These are phyloP conservation scores for Pollimyrus isidori DNA, from an alignment of 2,113 vertebrate species.

Conservation along the genomic window DNA sequence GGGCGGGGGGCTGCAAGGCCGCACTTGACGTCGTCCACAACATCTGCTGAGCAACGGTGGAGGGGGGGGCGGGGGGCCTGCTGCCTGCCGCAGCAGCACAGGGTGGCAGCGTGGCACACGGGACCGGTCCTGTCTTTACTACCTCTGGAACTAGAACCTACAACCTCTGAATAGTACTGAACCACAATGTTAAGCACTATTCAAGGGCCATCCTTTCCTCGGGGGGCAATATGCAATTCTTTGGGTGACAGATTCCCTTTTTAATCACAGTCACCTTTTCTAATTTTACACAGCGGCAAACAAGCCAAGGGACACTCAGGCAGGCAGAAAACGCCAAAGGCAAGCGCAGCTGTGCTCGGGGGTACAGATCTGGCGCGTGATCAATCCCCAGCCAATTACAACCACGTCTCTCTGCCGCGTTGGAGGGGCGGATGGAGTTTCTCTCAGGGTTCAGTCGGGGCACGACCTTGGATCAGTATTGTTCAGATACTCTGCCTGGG, in stretches of 20 bases:
- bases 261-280: not conserved
- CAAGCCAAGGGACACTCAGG: not conserved
- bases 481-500: not conserved
- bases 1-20: not conserved
- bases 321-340: not conserved
- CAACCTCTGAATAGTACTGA: not conserved
- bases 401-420: not conserved
- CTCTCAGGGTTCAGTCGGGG: not conserved
- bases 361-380: not conserved
- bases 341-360: not conserved
- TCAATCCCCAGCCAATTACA: not conserved
- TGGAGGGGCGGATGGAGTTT: not conserved
- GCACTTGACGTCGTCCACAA: not conserved
- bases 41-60: constrained; percentile 18
- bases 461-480: not conserved
- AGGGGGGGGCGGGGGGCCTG: not conserved
- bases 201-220: not conserved
- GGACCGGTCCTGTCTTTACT: not conserved
- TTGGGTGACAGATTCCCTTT: not conserved
- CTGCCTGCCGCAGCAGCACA: not conserved
- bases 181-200: not conserved
- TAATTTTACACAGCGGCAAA: not conserved
- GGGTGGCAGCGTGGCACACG: not conserved
- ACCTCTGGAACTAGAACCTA: not conserved
- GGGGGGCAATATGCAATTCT: not conserved